Evolutionary conservation across 2,888 invertebrate species (phyloP).

Genomic region (Blastobasis adustella): DNA sequence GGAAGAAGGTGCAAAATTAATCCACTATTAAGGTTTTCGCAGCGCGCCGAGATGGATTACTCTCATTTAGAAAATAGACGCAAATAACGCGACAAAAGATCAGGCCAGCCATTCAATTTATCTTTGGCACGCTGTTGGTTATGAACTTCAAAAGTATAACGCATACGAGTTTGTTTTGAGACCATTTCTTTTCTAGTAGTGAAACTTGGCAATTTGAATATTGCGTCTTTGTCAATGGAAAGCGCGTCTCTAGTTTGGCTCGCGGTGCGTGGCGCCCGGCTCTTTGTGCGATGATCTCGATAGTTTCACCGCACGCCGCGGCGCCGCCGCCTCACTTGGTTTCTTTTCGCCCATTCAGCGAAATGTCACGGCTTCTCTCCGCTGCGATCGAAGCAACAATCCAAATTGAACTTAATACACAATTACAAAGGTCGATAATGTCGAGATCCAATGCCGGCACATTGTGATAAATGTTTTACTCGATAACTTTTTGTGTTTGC

Average conservation of each 20-base stretch:
- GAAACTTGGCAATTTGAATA: slow-evolving; percentile 41
- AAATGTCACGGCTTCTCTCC: slow-evolving; percentile 25
- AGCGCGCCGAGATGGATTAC: too few relatives aligned
- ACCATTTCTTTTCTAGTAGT: slow-evolving; percentile 24
- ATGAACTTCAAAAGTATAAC: too few relatives aligned
- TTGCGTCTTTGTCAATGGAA: slow-evolving; percentile 44
- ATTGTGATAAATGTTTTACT: neutral
- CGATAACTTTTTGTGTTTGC: too few relatives aligned
- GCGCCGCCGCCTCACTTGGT: slow-evolving; percentile 28
- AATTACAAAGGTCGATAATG: slow-evolving; percentile 1
- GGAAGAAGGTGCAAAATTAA: too few relatives aligned
- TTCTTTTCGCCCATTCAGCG: slow-evolving; percentile 21
- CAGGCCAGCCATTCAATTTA: too few relatives aligned
- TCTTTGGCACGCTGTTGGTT: too few relatives aligned
- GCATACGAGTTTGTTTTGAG: slow-evolving; percentile 18
- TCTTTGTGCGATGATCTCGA: slow-evolving; percentile 53
- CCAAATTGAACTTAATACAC: slow-evolving; percentile 1
- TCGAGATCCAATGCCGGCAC: slow-evolving; percentile 1
- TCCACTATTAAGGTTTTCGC: too few relatives aligned
- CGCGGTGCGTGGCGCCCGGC: slow-evolving; percentile 36
- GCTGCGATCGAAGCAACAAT: slow-evolving; percentile 11
- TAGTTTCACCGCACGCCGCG: slow-evolving; percentile 43
- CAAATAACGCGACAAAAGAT: slow-evolving; percentile 22
- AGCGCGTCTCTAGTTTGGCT: slow-evolving; percentile 38
- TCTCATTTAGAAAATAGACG: neutral